Conservation (phyloP, 2,888 invertebrate genomes). For the Crossocerus cetratus region DNA sequence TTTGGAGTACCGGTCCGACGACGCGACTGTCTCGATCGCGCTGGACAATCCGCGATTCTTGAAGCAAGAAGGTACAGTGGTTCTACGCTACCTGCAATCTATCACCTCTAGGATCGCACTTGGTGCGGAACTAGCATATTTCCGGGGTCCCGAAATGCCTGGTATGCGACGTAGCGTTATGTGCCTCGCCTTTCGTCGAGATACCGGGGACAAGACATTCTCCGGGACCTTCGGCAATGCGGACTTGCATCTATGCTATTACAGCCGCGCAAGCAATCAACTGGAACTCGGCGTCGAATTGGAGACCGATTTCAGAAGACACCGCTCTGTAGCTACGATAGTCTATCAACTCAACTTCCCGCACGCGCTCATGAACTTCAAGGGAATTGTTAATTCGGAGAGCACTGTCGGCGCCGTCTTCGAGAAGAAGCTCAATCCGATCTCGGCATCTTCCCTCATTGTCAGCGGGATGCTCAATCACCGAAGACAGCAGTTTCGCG, state of each 20-base stretch:
- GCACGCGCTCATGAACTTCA: slow-evolving; percentile 80
- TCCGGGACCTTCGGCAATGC: slow-evolving; percentile 81
- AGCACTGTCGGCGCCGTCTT: slow-evolving; percentile 81
- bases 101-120: slow-evolving; percentile 72
- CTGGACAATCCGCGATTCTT: slow-evolving; percentile 64
- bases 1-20: slow-evolving; percentile 72
- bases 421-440: slow-evolving; percentile 82
- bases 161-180: slow-evolving; percentile 64
- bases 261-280: slow-evolving; percentile 81
- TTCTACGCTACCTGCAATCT: slow-evolving; percentile 70
- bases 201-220: slow-evolving; percentile 82
- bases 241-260: slow-evolving; percentile 80
- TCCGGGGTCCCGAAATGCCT: slow-evolving; percentile 59
- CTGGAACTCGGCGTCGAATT: slow-evolving; percentile 83
- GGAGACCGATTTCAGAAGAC: slow-evolving; percentile 80
- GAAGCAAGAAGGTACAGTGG: slow-evolving; percentile 66
- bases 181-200: slow-evolving; percentile 75
- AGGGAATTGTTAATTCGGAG: slow-evolving; percentile 81
- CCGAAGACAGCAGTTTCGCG: slow-evolving; percentile 80
- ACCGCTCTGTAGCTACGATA: slow-evolving; percentile 81
- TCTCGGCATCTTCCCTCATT: slow-evolving; percentile 81
- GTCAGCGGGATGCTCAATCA: slow-evolving; percentile 83
- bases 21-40: slow-evolving; percentile 66
- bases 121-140: slow-evolving; percentile 69
- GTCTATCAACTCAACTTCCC: slow-evolving; percentile 83